Evolutionary conservation across 1,140 invertebrate genomes (phyloP), one percentile per base, ranked within the genome.

Genomic region (Plodia interpunctella): DNA sequence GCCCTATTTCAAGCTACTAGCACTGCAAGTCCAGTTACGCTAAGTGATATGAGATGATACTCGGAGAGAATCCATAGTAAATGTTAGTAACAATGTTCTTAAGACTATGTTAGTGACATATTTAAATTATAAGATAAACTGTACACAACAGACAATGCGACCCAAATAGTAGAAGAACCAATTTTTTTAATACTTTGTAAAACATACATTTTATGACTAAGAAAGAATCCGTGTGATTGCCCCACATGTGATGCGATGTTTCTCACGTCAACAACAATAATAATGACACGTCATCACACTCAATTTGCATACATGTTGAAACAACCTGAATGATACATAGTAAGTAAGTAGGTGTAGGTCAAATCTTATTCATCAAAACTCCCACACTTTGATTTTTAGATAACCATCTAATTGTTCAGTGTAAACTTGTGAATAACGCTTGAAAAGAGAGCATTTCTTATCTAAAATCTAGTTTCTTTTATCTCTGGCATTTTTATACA

Each of bases 281-380:
- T 44, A 44, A 35, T 35, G 32, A 44, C 11, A 53, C 20, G 51
- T 53, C 51, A 53, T 53, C 51, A 53, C 9, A 6, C 19, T 13
- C 51, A 9, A 53, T 53, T 53, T 53, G 21, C 51, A 57, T 62
- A 54, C 49, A 57, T 62, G 56, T 57, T 21, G 56, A 60, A 58
- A 56, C 30, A 44, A 44, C 25, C 25, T 57, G 55, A 49, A 51
- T 51, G 59, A 64, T 54, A 51, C 53, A 59, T 55, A 55, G 17
- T 54, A 61, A 55, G 17, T 54, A 61, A 62, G 57, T 66, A 56
- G 60, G 66, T 68, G 60, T 68, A 68, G 66, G 66, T 66, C 65
- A 61, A 17, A 18, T 35, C 62, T 57, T 60, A 62, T 64, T 68
- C 62, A 65, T 68, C 57, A 59, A 20, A 68, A 59, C 53, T 62